phyloP scores from a whole-genome alignment of 1,140 invertebrate species.

The Danaus melanippus region DNA sequence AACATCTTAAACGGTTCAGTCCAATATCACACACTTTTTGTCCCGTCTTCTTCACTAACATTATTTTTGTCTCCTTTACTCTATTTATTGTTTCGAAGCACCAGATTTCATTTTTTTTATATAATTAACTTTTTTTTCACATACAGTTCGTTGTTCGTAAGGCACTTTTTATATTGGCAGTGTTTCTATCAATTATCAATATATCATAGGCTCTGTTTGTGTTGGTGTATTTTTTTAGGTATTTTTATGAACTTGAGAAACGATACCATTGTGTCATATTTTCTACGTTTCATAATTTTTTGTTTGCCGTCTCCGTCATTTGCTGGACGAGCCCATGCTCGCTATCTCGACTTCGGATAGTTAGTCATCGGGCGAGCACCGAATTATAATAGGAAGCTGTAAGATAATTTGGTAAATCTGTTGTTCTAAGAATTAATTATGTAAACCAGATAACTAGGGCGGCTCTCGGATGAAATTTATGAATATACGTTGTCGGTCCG shows the following conservation, averaged over 20 bases:
- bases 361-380: slow-evolving; percentile 7
- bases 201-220: slow-evolving; percentile 31
- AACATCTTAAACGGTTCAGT: slow-evolving; percentile 81
- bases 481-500: slow-evolving; percentile 8
- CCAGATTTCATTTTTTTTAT: slow-evolving; percentile 30
- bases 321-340: slow-evolving; percentile 15
- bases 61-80: slow-evolving; percentile 40
- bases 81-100: slow-evolving; percentile 59
- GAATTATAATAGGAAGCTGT: slow-evolving; percentile 1
- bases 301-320: slow-evolving; percentile 26
- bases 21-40: slow-evolving; percentile 32
- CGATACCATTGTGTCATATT: slow-evolving; percentile 58
- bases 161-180: slow-evolving; percentile 57
- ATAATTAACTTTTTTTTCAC: slow-evolving; percentile 15
- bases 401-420: slow-evolving; percentile 3
- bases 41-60: slow-evolving; percentile 44
- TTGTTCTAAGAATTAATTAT: slow-evolving; percentile 2
- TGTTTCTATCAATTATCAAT: slow-evolving; percentile 28
- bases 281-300: slow-evolving; percentile 60
- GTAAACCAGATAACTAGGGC: slow-evolving; percentile 1
- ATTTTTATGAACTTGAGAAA: slow-evolving; percentile 63
- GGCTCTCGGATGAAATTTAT: slow-evolving; percentile 1
- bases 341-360: slow-evolving; percentile 5
- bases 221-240: slow-evolving; percentile 52
- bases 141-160: slow-evolving; percentile 50